These are phyloP conservation scores for Theretra japonica DNA, from an alignment of 2,888 invertebrate genomes.

Conservation along the genomic window DNA sequence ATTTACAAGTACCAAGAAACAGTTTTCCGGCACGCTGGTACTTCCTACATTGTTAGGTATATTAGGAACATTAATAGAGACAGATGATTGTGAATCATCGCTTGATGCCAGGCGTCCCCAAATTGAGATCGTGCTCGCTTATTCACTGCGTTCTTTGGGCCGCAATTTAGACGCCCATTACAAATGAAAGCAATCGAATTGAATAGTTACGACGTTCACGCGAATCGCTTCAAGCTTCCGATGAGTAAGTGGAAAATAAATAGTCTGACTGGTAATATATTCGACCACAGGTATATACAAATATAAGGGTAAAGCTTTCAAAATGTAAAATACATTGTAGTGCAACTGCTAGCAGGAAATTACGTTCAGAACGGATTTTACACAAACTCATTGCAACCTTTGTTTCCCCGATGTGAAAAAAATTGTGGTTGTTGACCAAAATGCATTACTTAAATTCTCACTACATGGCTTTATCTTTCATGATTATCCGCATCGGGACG, in stretches of 20 bases:
- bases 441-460: background rate
- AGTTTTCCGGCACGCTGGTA: constrained; percentile 25
- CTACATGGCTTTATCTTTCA: background rate
- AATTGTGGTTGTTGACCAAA: background rate
- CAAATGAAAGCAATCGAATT: background rate
- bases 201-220: background rate
- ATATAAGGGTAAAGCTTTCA: background rate
- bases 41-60: constrained; percentile 24
- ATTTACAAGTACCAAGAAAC: constrained; percentile 24
- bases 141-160: constrained; percentile 4
- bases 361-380: background rate
- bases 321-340: background rate
- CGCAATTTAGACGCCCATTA: background rate
- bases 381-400: background rate
- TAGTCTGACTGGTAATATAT: too few species aligned
- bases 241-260: too few species aligned
- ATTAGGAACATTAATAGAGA: constrained; percentile 21
- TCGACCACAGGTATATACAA: too few species aligned
- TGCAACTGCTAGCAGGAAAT: background rate
- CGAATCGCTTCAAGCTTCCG: too few species aligned
- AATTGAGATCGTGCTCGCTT: constrained; percentile 5
- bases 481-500: constrained; percentile 10
- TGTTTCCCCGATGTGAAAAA: background rate
- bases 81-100: constrained; percentile 27
- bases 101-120: background rate